Base-by-base conservation (phyloP, 2,888 invertebrate species). In the Timema cristinae region DNA sequence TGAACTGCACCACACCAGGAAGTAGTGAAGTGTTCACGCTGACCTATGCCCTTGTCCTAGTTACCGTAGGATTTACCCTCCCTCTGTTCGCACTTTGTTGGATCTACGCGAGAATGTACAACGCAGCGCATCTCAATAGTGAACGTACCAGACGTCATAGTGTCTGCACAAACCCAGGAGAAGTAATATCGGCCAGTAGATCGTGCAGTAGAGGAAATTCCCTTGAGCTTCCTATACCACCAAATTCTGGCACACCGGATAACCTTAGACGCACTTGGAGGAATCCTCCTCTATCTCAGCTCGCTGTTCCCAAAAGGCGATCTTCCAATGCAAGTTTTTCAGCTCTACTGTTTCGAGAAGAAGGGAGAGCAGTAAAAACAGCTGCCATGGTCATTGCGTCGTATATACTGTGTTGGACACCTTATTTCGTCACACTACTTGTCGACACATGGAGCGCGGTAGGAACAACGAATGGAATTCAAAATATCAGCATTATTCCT, bases 311-410 rank as follows among this genome's bases (percentile, higher is more conserved):
- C 10, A 71, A 69, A 50, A 76, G 82, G 48, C 79, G 83, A 32
- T 81, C 82, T 70, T 81, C 83, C 13, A 82, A 82, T 59, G 80
- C 81, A n/a, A 82, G 81, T 71, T 81, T 82, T 70, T 81, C 82
- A 5, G 79, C 83, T 5, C 80, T 83, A 72, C 79, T 83, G 76
- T 83, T 84, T 76, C 80, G 84, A 5, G 85, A 85, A 75, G 85
- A 85, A 77, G 84, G 85, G 75, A 81, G 84, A 71, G 84, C 85
- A 0, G 84, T 85, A 48, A 83, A 84, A 74, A 85, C 85, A 6
- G 84, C 84, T 63, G 79, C 83, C 71, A 80, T 85, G 73, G 84
- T 86, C 66, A 81, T 85, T 52, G 81, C 81, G 11, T 83, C 85
- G 11, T 85, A 84, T 77, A 80, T 83, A 32, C 77, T 83, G 70